Evolutionary conservation across 1,140 invertebrate genomes (phyloP), one percentile per base, ranked within the genome.

Genomic region (Mya arenaria): DNA sequence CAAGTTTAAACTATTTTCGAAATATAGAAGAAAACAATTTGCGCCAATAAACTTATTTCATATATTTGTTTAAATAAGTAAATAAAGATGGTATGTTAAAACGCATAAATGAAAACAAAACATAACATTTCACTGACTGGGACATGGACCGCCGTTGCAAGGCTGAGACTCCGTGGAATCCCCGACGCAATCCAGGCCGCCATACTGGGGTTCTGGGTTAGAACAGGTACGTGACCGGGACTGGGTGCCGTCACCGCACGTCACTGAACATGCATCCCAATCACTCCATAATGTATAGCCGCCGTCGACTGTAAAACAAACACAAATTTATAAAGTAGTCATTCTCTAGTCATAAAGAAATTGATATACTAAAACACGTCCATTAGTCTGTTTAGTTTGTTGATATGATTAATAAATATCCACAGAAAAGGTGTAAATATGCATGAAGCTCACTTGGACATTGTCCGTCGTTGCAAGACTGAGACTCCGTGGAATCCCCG

Each of bases 131-230:
- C 77, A 80, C 5, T 58, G 17, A 17, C 6, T 44, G 1, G 55
- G 55, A 56, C 55, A 56, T 6, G 4, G 6, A 6, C 28, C 48
- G 8, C 36, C 30, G n/a, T 82, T 32, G 48, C 88, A 89, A 1
- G 30, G 10, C 30, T 56, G 36, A 13, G 36, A 32, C 6, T 86
- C 85, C 23, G 44, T 41, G 0, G 56, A 23, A 6, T 74, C 48
- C 17, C 87, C 88, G 32, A 17, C 19, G 63, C 88, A 89, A 6
- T 52, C 8, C 17, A 32, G n/a, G 15, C 88, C 88, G 34, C 82
- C 82, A n/a, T 73, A 36, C 25, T 52, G 68, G 39, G 88, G 88
- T 56, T 77, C n/a, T 52, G 88, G 88, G 58, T 86, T 85, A 55
- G 71, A 73, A 77, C 88, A 89, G 4, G 65, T 55, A 63, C 87